Percentiles rank a stretch among this genome's conserved stretches.
phyloP scores from a whole-genome alignment of 2,888 invertebrate species.

The Eueremaeus valkanovi region DNA sequence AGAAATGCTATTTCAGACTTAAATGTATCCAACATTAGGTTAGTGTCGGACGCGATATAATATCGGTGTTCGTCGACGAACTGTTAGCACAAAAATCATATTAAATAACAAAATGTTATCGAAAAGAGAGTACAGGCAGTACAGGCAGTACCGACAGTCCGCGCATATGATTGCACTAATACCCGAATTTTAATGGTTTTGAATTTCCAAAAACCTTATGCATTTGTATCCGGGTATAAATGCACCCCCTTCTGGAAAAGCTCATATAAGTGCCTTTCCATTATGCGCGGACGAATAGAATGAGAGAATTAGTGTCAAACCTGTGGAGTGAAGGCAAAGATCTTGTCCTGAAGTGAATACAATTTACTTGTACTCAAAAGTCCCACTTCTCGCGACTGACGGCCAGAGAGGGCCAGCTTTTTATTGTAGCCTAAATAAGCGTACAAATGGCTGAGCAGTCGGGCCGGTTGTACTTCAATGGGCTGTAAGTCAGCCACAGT shows the following conservation, averaged over 20 bases:
- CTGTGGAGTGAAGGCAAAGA: constrained; percentile 98
- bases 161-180: too few species aligned
- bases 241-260: too few species aligned
- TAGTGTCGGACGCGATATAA: constrained; percentile 97
- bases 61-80: constrained; percentile 96
- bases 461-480: constrained; percentile 94
- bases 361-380: constrained; percentile 96
- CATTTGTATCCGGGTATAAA: too few species aligned
- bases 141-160: too few species aligned
- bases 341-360: constrained; percentile 88
- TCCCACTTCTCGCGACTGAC: constrained; percentile 93
- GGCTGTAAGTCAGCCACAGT: constrained; percentile 89
- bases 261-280: too few species aligned
- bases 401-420: constrained; percentile 87
- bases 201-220: too few species aligned
- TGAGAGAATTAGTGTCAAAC: constrained; percentile 57
- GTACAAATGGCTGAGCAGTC: constrained; percentile 90
- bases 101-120: too few species aligned
- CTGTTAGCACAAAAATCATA: constrained; percentile 57
- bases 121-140: not conserved
- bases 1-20: constrained; percentile 96
- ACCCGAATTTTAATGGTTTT: too few species aligned
- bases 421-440: constrained; percentile 90
- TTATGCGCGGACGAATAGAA: not conserved
- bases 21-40: constrained; percentile 95